A percentile compares a stretch with the other conserved stretches of the same genome.
phyloP scores from a whole-genome alignment of 2,888 invertebrate genomes.

The Lasioglossum villosulum region DNA sequence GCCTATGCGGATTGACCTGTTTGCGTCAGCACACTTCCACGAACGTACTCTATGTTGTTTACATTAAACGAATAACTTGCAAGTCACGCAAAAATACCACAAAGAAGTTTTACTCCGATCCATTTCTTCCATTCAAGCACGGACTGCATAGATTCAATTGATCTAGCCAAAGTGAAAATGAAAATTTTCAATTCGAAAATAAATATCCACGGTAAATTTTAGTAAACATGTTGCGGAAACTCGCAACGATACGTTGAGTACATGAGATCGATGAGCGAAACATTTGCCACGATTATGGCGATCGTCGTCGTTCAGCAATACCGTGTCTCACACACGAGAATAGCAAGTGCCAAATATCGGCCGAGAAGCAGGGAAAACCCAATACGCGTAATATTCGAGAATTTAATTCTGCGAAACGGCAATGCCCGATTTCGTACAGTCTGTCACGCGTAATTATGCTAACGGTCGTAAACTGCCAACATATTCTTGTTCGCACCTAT shows the following conservation, averaged over 20 bases:
- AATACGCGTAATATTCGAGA: neutral
- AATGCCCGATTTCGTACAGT: slow-evolving; percentile 8
- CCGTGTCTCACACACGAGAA: neutral
- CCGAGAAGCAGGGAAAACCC: neutral
- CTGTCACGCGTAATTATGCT: slow-evolving; percentile 29
- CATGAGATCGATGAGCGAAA: neutral
- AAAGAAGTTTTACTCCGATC: neutral
- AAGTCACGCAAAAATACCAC: neutral
- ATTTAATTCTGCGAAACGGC: slow-evolving; percentile 11
- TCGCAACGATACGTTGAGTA: neutral
- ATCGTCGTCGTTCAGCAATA: neutral
- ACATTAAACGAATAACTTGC: neutral
- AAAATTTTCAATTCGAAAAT: neutral
- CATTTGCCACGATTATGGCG: neutral
- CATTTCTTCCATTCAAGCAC: neutral
- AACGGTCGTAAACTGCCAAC: neutral
- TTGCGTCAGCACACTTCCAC: neutral
- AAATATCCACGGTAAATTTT: neutral
- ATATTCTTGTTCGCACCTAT: slow-evolving; percentile 17
- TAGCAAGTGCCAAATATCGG: neutral
- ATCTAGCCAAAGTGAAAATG: neutral
- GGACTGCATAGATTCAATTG: neutral
- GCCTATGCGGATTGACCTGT: slow-evolving; percentile 7
- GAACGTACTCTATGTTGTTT: neutral
- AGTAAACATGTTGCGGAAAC: no score